phyloP scores from a whole-genome alignment of 1,140 invertebrate genomes.

The Drosophila bocki region DNA sequence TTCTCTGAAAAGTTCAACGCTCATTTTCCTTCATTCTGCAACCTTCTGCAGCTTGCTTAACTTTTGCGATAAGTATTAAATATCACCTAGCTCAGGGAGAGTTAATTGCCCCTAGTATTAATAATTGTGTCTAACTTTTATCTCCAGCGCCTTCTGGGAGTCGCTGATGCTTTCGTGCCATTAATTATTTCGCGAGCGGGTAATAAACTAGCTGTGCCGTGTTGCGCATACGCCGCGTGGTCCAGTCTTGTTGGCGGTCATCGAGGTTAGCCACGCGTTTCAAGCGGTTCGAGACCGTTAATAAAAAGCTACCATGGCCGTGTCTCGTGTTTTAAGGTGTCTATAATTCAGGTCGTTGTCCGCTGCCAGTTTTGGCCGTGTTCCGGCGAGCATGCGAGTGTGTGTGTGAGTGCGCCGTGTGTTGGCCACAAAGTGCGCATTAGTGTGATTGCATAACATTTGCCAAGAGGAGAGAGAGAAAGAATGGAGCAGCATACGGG shows the following conservation, averaged over 20 bases:
- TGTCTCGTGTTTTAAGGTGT: constrained; percentile 26
- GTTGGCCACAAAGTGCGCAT: constrained; percentile 75
- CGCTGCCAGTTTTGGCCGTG: constrained; percentile 15
- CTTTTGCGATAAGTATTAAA: not conserved
- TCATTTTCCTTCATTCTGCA: too few species aligned
- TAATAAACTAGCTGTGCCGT: constrained; percentile 29
- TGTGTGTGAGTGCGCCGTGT: constrained; percentile 20
- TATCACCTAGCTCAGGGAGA: not conserved
- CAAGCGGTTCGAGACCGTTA: constrained; percentile 58
- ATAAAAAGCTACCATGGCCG: constrained; percentile 56
- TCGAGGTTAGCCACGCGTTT: constrained; percentile 22
- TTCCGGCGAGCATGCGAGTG: constrained; percentile 8
- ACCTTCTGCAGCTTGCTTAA: not conserved
- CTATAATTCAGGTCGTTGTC: constrained; percentile 42
- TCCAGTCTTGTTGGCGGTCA: constrained; percentile 41
- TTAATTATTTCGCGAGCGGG: constrained; percentile 44
- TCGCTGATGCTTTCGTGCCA: constrained; percentile 24
- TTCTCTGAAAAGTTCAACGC: not conserved
- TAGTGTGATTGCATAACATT: constrained; percentile 82
- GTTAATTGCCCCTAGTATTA: constrained; percentile 8
- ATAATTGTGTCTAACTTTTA: constrained; percentile 27
- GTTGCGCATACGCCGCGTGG: constrained; percentile 57
- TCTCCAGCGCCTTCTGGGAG: constrained; percentile 17
- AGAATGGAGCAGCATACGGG: constrained; percentile 10
- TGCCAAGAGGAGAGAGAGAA: not conserved